phyloP scores from a whole-genome alignment of 2,113 vertebrate genomes.

The Caretta caretta region DNA sequence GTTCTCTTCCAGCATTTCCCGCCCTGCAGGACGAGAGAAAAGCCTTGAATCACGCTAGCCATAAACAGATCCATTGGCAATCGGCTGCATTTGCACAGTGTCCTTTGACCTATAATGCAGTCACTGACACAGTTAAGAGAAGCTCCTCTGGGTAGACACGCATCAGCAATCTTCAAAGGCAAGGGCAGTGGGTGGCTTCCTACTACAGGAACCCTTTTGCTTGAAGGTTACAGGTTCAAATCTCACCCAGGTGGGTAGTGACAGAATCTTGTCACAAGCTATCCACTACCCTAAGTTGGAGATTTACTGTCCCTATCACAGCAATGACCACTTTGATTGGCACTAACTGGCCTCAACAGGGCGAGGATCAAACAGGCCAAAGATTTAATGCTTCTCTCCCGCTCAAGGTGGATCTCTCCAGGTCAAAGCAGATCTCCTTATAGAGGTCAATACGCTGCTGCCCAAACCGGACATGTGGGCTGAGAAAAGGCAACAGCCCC shows the following conservation, averaged over 20 bases:
- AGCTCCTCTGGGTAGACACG: neutral
- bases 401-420: neutral
- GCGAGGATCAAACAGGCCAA: neutral
- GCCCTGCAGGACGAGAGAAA: neutral
- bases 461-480: too few species aligned
- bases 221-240: neutral
- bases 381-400: neutral
- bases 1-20: neutral
- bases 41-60: neutral
- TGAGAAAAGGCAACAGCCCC: too few species aligned
- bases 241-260: neutral
- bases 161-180: neutral
- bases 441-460: neutral
- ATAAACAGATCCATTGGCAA: neutral
- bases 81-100: neutral
- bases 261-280: neutral
- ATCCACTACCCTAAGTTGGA: neutral
- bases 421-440: neutral
- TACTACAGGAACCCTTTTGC: neutral
- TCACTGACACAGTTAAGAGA: neutral
- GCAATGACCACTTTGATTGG: neutral
- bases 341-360: neutral
- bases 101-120: neutral
- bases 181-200: neutral
- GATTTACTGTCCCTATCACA: neutral